Base-by-base conservation (phyloP, 2,888 invertebrate genomes). In the Leucophenga maculata region DNA sequence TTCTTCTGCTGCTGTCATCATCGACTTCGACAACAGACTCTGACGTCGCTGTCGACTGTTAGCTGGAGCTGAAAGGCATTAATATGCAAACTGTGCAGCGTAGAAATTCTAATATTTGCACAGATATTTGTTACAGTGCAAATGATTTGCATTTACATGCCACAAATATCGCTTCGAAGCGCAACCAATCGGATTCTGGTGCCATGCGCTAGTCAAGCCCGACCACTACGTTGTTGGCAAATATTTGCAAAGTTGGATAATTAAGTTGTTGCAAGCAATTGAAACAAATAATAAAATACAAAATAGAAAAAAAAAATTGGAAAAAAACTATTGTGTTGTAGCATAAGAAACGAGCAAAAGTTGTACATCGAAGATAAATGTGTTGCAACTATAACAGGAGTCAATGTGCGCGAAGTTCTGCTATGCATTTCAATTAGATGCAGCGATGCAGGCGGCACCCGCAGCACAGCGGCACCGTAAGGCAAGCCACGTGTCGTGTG, bases 111-210 rank as follows among this genome's bases (percentile, higher is more conserved):
- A 48, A 64, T 64, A 64, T 64, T 48, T 64, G 46, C 48, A 48
- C 18, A 64, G 22, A 13, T 32, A 64, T 64, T 64, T 64, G 62
- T 64, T 48, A 46, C 62, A 64, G 20, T 48, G 62, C 62, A 46
- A 64, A 64, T 64, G 62, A 64, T 64, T 64, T 64, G 62, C 62
- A 64, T 64, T 64, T 26, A 46, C 62, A 64, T 22, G 62, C 48
- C 62, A 64, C 62, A 64, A 64, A 46, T 64, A 64, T 64, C 13
- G 62, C 39, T 11, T 39, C 8, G 39, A 1, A 39, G 39, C 39
- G 39, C 11, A 39, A 11, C 39, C 8, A 39, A 11, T 39, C 39
- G n/a, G 48, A 8, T n/a, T 13, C 39, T 60, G 32, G 44, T n/a
- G 18, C 6, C 60, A 39, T 16, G 60, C 39, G 16, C 18, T 50